These are phyloP conservation scores for Pelodiscus sinensis DNA, from an alignment of 2,113 vertebrate species.

Conservation along the genomic window DNA sequence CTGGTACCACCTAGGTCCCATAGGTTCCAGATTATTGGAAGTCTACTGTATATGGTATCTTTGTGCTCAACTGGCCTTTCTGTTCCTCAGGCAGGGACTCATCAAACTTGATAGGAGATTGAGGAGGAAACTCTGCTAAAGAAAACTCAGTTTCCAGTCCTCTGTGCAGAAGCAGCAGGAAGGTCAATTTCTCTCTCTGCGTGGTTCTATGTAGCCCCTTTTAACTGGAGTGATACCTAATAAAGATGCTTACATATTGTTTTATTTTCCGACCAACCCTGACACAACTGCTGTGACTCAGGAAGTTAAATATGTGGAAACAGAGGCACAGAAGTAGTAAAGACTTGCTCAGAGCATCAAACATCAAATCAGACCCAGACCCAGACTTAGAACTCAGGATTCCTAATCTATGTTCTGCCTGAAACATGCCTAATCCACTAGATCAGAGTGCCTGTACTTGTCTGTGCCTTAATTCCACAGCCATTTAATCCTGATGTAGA, in stretches of 20 bases:
- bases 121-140: neutral
- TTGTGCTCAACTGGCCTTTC: neutral
- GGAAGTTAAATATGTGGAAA: neutral
- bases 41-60: neutral
- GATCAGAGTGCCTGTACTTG: neutral
- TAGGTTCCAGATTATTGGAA: too few species aligned
- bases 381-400: neutral
- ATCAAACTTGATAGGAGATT: neutral
- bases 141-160: too few species aligned
- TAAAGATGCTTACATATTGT: neutral
- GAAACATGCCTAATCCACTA: neutral
- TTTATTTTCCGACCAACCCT: slow-evolving; percentile 7
- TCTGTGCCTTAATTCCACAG: neutral
- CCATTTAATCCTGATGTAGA: neutral
- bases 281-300: neutral
- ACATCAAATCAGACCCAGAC: neutral
- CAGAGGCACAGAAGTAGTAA: neutral
- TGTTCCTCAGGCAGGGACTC: neutral
- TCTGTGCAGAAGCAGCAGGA: too few species aligned
- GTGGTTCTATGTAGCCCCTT: neutral
- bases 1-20: too few species aligned
- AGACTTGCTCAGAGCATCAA: neutral
- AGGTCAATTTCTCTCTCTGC: too few species aligned
- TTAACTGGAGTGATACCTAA: neutral
- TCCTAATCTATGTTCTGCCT: neutral